phyloP scores from a whole-genome alignment of 2,797 vertebrate species.

The Gymnoscopelus braueri region DNA sequence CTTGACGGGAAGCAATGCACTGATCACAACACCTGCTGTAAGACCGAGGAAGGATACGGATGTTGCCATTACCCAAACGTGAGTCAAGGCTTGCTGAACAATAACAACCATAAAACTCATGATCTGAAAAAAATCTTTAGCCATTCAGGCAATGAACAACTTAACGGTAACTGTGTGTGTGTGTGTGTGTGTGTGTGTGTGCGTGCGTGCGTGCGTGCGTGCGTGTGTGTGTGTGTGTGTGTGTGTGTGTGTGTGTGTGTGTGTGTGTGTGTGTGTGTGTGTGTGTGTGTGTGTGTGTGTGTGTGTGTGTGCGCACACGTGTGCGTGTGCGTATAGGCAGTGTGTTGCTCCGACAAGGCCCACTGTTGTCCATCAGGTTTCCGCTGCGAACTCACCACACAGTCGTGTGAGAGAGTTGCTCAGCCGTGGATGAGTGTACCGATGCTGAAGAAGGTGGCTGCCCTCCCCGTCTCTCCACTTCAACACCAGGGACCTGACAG shows the following conservation, averaged over 20 bases:
- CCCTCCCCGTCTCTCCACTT: neutral
- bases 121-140: no score
- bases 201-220: neutral
- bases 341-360: constrained; percentile 74
- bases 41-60: constrained; percentile 45
- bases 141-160: no score
- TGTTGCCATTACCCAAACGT: constrained; percentile 77
- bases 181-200: neutral
- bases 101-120: no score
- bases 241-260: neutral
- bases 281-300: constrained; percentile 10
- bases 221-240: neutral
- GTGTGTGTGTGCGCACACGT: neutral
- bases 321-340: constrained; percentile 57
- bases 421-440: constrained; percentile 52
- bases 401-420: constrained; percentile 55
- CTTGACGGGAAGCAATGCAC: constrained; percentile 64
- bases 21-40: constrained; percentile 67
- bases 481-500: constrained; percentile 14
- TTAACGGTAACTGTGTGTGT: neutral
- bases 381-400: constrained; percentile 49
- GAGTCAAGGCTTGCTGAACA: constrained; percentile 20
- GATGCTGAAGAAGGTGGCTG: constrained; percentile 44
- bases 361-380: constrained; percentile 77
- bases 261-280: neutral